phyloP scores from a whole-genome alignment of 1,140 invertebrate species.

The Gonatopus flavifemur region DNA sequence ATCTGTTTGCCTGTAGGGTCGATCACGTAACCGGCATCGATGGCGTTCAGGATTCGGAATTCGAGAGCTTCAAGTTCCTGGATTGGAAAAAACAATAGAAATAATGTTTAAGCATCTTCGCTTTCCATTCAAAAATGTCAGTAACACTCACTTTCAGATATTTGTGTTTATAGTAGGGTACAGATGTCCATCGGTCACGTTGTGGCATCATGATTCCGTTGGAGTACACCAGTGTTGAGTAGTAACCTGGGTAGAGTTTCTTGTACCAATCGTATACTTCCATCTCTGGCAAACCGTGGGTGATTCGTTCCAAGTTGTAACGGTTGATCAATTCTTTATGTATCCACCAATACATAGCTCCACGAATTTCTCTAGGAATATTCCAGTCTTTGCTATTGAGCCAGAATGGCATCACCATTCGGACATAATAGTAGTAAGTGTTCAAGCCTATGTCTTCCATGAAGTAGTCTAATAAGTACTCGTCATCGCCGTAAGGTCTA shows the following conservation, averaged over 20 bases:
- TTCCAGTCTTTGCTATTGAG: constrained; percentile 58
- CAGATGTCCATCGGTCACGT: constrained; percentile 43
- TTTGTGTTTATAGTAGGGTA: constrained; percentile 45
- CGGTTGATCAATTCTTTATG: constrained; percentile 66
- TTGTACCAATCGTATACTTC: constrained; percentile 62
- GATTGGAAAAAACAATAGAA: constrained; percentile 4
- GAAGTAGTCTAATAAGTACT: constrained; percentile 71
- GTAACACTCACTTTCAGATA: constrained; percentile 37
- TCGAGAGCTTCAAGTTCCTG: constrained; percentile 45
- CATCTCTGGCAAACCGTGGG: constrained; percentile 63
- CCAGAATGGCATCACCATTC: constrained; percentile 69
- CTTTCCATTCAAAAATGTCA: not conserved
- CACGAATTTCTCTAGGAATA: constrained; percentile 61
- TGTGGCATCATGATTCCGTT: constrained; percentile 69
- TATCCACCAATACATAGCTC: constrained; percentile 63
- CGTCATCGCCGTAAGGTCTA: constrained; percentile 48
- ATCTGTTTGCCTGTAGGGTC: constrained; percentile 46
- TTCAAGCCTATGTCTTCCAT: constrained; percentile 72
- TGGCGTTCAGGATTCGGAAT: constrained; percentile 58
- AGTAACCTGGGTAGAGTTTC: constrained; percentile 64
- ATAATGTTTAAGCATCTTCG: not conserved
- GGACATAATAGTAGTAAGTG: constrained; percentile 70
- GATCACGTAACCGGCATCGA: constrained; percentile 64
- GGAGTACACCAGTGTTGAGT: constrained; percentile 65
- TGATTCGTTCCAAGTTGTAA: constrained; percentile 69